These are phyloP conservation scores for Latheticus oryzae DNA, from an alignment of 2,888 invertebrate genomes.

Conservation along the genomic window DNA sequence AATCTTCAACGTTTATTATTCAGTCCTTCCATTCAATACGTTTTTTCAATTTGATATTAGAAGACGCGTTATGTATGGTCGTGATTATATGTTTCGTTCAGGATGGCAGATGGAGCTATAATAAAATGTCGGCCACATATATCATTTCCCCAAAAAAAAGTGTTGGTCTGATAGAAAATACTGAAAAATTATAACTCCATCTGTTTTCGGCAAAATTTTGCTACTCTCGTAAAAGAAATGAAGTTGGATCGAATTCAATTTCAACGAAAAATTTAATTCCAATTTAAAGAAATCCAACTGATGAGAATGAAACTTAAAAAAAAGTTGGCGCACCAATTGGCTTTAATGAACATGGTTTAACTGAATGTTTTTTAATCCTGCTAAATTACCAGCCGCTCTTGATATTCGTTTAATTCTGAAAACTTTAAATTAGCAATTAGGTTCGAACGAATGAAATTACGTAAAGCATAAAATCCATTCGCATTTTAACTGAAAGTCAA, in stretches of 20 bases:
- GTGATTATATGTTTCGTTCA: conserved; percentile 5
- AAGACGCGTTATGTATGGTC: conserved; percentile 13
- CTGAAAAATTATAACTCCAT: too few species aligned
- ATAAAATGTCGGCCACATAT: too few species aligned
- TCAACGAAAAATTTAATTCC: conserved; percentile 7
- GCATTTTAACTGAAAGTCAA: conserved; percentile 42
- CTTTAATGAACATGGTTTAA: conserved; percentile 9
- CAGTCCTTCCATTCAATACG: conserved; percentile 32
- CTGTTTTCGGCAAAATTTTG: too few species aligned
- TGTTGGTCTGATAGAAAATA: too few species aligned
- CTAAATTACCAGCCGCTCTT: conserved; percentile 22
- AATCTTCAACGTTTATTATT: conserved; percentile 32
- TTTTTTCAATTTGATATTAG: conserved; percentile 31
- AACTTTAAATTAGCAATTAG: conserved; percentile 31
- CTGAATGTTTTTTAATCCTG: conserved; percentile 17
- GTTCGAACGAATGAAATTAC: conserved; percentile 24
- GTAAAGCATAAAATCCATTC: conserved; percentile 32
- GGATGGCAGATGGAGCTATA: too few species aligned
- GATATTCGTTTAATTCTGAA: conserved; percentile 22
- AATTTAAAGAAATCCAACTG: conserved; percentile 5
- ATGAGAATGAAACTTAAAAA: conserved; percentile 4
- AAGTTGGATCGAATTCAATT: conserved; percentile 1
- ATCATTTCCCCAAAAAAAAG: too few species aligned
- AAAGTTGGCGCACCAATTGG: conserved; percentile 19
- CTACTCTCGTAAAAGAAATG: too few species aligned